Percentiles rank a stretch among this genome's conserved stretches.
These are phyloP conservation scores for Drosophila melanosoma DNA, from an alignment of 2,888 invertebrate genomes.

Conservation along the genomic window DNA sequence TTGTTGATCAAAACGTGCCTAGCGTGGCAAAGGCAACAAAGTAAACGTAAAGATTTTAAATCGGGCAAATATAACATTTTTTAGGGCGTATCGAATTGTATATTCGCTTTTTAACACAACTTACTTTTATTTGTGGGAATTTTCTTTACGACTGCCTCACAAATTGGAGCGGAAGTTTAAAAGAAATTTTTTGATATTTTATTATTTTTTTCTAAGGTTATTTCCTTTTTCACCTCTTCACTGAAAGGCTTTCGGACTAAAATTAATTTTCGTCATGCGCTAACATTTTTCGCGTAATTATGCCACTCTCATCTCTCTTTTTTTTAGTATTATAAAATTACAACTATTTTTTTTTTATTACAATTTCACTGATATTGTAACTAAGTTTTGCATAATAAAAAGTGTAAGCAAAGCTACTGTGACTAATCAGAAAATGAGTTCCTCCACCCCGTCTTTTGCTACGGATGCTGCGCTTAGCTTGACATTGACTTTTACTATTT, in stretches of 20 bases:
- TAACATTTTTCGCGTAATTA: neutral
- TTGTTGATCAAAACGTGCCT: slow-evolving; percentile 53
- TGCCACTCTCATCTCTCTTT: neutral
- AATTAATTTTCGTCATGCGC: neutral
- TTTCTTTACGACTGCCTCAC: slow-evolving; percentile 19
- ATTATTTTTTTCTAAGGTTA: neutral
- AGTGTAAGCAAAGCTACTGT: neutral
- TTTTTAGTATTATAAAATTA: neutral
- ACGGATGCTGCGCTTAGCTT: neutral
- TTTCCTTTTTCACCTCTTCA: neutral
- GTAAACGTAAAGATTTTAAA: slow-evolving; percentile 36
- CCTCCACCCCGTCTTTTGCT: slow-evolving; percentile 3
- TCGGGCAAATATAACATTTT: slow-evolving; percentile 7
- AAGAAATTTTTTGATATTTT: slow-evolving; percentile 1
- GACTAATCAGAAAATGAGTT: slow-evolving; percentile 1
- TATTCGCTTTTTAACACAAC: slow-evolving; percentile 27
- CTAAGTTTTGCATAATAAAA: neutral
- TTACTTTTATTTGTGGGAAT: slow-evolving; percentile 9
- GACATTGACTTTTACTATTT: slow-evolving; percentile 28
- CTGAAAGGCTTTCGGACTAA: neutral
- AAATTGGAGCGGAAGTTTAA: slow-evolving; percentile 27
- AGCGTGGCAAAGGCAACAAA: slow-evolving; percentile 16
- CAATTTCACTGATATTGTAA: neutral
- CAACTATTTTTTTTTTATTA: neutral
- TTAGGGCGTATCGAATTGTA: slow-evolving; percentile 5